Base-by-base conservation (phyloP, 2,797 vertebrate species). In the Epinephelus malabaricus region DNA sequence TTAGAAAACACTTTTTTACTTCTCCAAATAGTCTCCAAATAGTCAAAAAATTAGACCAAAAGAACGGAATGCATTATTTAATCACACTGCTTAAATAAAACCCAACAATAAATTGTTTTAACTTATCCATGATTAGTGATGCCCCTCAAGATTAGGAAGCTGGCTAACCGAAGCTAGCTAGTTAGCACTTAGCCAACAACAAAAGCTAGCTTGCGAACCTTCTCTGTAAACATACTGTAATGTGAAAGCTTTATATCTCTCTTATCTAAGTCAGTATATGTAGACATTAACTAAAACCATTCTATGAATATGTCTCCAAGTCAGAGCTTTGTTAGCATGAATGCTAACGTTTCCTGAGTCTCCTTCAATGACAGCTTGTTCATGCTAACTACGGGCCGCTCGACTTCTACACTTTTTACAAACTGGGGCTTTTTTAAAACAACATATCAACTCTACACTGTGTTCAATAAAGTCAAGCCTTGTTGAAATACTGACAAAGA, bases 321-420 rank as follows among this genome's bases (percentile, higher is more conserved):
- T 5, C 40, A 43, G 40, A 43, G 9, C 9, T 43, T 43, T 43
- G 40, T 43, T 43, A 43, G 11, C 11, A 34, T 34, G 34, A 34
- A 34, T 34, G 7, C 34, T 34, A 34, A 34, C 34, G 34, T 34
- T 34, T 8, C 34, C 34, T 34, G 2, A 6, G 5, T 78, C 23
- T 58, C 46, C 73, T 81, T 90, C 86, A 88, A 85, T 86, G 88
- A 86, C 88, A 59, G 69, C 2, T 54, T 4, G 0, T 1, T 76
- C 38, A 55, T n/a, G 75, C 71, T 79, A 86, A 78, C 70, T 2
- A 13, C 65, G 25, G 47, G 62, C 13, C 46, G 43, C 40, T 2
- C 4, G n/a, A 0, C 10, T n/a, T 13, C 23, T 0, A 43, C 5
- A 0, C 0, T 5, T 1, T 58, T 53, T 6, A 12, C 34, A 5